These are phyloP conservation scores for Lithobates sylvaticus DNA, from an alignment of 2,797 vertebrate species.

Conservation along the genomic window DNA sequence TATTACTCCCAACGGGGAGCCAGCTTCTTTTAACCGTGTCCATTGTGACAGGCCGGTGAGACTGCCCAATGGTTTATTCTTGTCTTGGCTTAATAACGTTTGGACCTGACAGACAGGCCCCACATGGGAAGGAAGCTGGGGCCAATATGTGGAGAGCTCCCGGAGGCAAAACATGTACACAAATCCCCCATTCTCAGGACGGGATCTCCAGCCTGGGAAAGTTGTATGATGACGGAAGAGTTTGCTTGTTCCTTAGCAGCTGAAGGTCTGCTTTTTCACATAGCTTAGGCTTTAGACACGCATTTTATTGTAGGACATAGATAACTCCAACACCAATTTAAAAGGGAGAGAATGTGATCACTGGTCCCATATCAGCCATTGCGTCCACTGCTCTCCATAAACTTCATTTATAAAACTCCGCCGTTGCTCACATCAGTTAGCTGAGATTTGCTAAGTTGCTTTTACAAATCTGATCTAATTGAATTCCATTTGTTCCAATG, in stretches of 20 bases:
- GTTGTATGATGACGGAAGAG: conserved; percentile 20
- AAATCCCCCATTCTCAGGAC: neutral
- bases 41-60: conserved; percentile 42
- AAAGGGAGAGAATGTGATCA: no score
- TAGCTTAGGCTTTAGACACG: neutral
- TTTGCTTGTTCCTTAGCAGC: neutral
- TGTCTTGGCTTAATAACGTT: conserved; percentile 62
- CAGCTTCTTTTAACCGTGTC: conserved; percentile 47
- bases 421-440: no score
- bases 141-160: conserved; percentile 66
- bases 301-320: no score
- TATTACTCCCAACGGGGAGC: conserved; percentile 73
- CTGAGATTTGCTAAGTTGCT: no score
- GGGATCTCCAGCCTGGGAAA: conserved; percentile 25
- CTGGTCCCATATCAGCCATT: no score
- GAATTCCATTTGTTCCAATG: no score
- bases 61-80: conserved; percentile 66
- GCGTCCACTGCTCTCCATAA: no score
- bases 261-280: neutral
- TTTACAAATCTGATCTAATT: no score
- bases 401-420: no score
- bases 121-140: conserved; percentile 63
- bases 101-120: conserved; percentile 67
- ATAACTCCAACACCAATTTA: no score
- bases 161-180: conserved; percentile 64